Percentiles rank a stretch among this genome's conserved stretches.
Conservation (phyloP, 2,113 vertebrate genomes). For the Eudyptes chrysolophus region DNA sequence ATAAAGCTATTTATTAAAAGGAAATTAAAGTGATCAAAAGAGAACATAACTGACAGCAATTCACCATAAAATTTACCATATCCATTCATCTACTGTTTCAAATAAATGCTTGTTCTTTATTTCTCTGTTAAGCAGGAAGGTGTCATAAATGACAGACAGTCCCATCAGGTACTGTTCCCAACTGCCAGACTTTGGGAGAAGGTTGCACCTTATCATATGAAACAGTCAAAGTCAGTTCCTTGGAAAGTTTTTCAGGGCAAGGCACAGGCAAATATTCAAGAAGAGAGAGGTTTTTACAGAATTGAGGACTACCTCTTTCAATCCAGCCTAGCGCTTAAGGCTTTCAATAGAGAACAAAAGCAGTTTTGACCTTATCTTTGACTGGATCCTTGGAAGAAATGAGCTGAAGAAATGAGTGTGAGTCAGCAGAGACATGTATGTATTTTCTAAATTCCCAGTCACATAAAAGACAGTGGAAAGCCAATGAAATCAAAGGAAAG, state of each 20-base stretch:
- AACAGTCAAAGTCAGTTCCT: background rate
- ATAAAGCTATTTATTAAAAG: background rate
- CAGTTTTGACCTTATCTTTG: background rate
- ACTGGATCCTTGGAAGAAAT: background rate
- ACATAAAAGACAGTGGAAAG: background rate
- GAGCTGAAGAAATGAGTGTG: background rate
- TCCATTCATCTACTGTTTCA: background rate
- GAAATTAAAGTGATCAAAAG: background rate
- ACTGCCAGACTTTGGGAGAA: background rate
- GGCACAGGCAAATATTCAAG: background rate
- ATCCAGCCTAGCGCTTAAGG: background rate
- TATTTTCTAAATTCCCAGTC: background rate
- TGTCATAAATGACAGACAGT: background rate
- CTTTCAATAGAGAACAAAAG: constrained; percentile 7
- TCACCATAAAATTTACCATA: background rate
- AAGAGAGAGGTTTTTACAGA: background rate
- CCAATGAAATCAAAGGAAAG: background rate
- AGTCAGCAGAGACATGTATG: background rate
- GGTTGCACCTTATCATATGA: background rate
- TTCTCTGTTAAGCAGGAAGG: background rate
- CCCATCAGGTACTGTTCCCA: background rate
- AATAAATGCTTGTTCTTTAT: background rate
- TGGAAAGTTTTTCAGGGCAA: background rate
- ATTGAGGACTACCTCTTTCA: background rate
- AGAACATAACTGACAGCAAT: background rate